Conservation (phyloP, 1,140 invertebrate genomes). For the Saccostrea echinata region DNA sequence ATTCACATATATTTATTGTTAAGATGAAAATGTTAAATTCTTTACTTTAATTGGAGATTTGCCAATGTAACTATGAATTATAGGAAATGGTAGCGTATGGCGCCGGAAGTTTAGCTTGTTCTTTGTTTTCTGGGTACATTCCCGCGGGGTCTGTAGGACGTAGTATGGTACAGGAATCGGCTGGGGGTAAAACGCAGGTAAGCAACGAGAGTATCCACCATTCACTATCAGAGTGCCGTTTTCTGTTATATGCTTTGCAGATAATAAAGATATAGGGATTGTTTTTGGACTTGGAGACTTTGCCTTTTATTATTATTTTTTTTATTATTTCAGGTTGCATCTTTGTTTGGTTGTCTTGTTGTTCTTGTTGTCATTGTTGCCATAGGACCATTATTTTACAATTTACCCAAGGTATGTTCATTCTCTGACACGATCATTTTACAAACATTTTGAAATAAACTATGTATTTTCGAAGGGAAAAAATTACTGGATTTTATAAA, state of each 20-base stretch:
- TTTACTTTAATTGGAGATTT: not conserved
- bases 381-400: slow-evolving; percentile 68
- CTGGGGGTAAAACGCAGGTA: slow-evolving; percentile 68
- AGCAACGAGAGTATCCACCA: not conserved
- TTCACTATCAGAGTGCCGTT: not conserved
- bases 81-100: slow-evolving; percentile 73
- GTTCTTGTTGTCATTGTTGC: slow-evolving; percentile 69
- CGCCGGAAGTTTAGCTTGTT: slow-evolving; percentile 60
- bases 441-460: not conserved
- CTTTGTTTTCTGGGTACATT: slow-evolving; percentile 70
- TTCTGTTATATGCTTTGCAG: too few species aligned
- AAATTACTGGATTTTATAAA: too few species aligned
- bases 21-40: too few species aligned
- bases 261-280: too few species aligned
- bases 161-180: slow-evolving; percentile 67
- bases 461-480: too few species aligned
- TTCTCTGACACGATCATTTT: not conserved
- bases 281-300: too few species aligned
- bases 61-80: not conserved
- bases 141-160: slow-evolving; percentile 69
- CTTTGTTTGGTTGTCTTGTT: slow-evolving; percentile 64
- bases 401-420: slow-evolving; percentile 64
- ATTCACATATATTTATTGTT: too few species aligned
- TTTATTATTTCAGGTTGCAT: slow-evolving; percentile 60
- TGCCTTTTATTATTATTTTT: not conserved